Percentiles rank a stretch among this genome's conserved stretches.
phyloP scores from a whole-genome alignment of 2,113 vertebrate genomes.

The Elanoides forficatus region DNA sequence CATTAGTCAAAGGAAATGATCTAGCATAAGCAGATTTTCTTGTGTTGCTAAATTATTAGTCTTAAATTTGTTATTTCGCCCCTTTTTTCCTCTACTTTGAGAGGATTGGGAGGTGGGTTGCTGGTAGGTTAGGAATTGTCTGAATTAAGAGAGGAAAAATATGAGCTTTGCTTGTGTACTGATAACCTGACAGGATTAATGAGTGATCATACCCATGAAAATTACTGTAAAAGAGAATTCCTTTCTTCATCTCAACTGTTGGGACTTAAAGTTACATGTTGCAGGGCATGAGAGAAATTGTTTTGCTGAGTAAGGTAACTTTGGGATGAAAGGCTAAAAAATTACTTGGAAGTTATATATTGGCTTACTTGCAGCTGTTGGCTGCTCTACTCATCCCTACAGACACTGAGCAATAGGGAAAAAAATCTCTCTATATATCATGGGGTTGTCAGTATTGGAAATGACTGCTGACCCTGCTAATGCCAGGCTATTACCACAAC shows the following conservation, averaged over 20 bases:
- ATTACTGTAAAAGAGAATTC: not conserved
- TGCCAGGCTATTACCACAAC: not conserved
- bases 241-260: not conserved
- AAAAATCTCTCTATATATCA: not conserved
- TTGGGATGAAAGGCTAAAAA: not conserved
- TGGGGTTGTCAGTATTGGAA: not conserved
- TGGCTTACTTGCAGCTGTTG: not conserved
- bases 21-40: not conserved
- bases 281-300: not conserved
- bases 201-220: not conserved
- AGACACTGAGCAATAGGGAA: not conserved
- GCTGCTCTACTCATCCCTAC: not conserved
- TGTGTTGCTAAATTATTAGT: not conserved
- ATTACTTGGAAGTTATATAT: not conserved
- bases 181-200: not conserved
- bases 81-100: not conserved
- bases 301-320: slow-evolving; percentile 1
- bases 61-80: not conserved
- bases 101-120: not conserved
- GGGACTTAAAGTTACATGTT: not conserved
- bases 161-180: not conserved
- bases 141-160: not conserved
- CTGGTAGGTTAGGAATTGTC: not conserved
- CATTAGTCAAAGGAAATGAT: not conserved
- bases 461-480: not conserved